phyloP scores from a whole-genome alignment of 2,113 vertebrate genomes.

The Apaloderma vittatum region DNA sequence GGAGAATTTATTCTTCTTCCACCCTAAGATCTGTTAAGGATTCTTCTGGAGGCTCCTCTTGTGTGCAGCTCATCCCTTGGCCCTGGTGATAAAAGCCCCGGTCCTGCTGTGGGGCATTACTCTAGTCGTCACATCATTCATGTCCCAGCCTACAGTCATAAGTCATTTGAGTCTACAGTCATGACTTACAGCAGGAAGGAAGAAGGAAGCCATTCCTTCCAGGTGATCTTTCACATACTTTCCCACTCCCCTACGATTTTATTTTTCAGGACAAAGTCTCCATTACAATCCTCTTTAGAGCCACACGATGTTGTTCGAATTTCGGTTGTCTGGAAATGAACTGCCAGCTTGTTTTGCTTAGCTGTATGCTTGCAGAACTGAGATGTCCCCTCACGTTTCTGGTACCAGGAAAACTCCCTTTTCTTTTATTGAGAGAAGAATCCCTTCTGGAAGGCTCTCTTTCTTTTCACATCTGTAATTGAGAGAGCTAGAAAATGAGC shows the following conservation, averaged over 20 bases:
- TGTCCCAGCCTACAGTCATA: no score
- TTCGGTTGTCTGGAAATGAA: neutral
- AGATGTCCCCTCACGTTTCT: neutral
- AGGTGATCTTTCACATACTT: neutral
- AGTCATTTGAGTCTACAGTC: neutral
- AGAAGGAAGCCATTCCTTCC: neutral
- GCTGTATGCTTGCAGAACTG: neutral
- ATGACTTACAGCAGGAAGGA: neutral
- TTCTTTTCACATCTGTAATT: neutral
- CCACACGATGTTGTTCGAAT: neutral
- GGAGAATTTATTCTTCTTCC: neutral
- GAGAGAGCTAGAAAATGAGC: neutral
- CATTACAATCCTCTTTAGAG: neutral
- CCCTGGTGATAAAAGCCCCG: neutral
- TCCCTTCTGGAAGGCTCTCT: neutral
- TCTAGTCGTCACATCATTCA: neutral
- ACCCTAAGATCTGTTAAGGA: neutral
- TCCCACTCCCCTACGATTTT: fast-evolving
- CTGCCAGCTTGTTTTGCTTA: neutral
- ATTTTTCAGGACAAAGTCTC: neutral
- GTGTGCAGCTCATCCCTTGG: neutral
- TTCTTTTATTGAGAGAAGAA: neutral
- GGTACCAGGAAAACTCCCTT: neutral
- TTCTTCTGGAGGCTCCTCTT: neutral
- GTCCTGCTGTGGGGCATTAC: neutral